Base-by-base conservation (phyloP, 2,113 vertebrate species). In the Leiothrix lutea region DNA sequence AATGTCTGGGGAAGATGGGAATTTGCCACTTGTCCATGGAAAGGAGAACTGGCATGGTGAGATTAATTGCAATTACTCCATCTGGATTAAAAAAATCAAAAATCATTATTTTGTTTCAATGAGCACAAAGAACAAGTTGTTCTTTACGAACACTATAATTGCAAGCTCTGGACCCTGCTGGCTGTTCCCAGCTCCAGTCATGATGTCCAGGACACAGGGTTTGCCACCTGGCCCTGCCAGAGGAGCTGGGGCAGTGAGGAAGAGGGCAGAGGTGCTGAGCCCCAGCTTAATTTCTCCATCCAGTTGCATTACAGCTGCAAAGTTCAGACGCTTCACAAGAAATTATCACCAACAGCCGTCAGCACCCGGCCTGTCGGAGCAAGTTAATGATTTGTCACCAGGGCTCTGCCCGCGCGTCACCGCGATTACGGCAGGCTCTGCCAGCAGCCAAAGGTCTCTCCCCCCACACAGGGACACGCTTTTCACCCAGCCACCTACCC, bases 351-450 rank as follows among this genome's bases (percentile, higher is more conserved):
- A 95, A 84, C 91, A 95, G 80, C 92, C 90, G 71, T 96, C 97
- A 96, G 95, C 79, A 72, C 72, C 90, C 89, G 28, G 95, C 97
- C 97, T 97, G 97, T 97, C 95, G 9, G 75, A 86, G 95, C 91
- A 91, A 94, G 97, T 97, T 96, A 97, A 97, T 92, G 96, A 96
- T 97, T 97, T 97, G 97, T 96, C 96, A 95, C 96, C 81, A 14
- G 94, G 92, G 95, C 90, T 93, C 88, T 87, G 92, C 95, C 96
- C 12, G 69, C n/a, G 57, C 88, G 95, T 97, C 97, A 94, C 92
- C 22, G 69, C 81, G 88, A 97, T 97, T 94, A 94, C 57, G 1
- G 57, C 71, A 71, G 86, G 58, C 88, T 72, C 81, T n/a, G 40
- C 50, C 96, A 56, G 89, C 90, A 64, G 92, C 95, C 93, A 81